phyloP scores from a whole-genome alignment of 2,888 invertebrate genomes.

The Mythimna pallens region DNA sequence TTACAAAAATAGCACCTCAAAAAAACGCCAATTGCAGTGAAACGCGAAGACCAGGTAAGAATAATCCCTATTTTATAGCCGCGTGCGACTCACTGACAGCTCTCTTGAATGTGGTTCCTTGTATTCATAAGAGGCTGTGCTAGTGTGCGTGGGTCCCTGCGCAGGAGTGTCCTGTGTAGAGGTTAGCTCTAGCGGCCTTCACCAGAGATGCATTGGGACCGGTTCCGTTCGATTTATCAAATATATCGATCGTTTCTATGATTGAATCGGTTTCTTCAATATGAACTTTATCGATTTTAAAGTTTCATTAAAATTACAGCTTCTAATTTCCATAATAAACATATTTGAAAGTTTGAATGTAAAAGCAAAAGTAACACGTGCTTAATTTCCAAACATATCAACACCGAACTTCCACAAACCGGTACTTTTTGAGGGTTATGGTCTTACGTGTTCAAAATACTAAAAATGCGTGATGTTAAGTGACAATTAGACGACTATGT shows the following conservation, averaged over 20 bases:
- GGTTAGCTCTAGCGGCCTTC: slow-evolving; percentile 88
- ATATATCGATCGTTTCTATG: slow-evolving; percentile 68
- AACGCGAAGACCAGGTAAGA: slow-evolving; percentile 79
- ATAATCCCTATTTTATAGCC: slow-evolving; percentile 71
- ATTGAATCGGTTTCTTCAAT: slow-evolving; percentile 41
- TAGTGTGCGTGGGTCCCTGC: slow-evolving; percentile 81
- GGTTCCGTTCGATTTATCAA: slow-evolving; percentile 81
- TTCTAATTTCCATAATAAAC: not conserved
- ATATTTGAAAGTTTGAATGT: slow-evolving; percentile 52
- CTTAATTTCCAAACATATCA: slow-evolving; percentile 55
- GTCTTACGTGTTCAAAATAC: slow-evolving; percentile 52
- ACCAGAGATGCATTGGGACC: slow-evolving; percentile 87
- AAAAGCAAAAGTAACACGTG: slow-evolving; percentile 65
- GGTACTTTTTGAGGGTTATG: slow-evolving; percentile 63
- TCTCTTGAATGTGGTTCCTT: slow-evolving; percentile 69
- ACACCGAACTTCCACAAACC: slow-evolving; percentile 54
- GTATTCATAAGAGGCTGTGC: slow-evolving; percentile 65
- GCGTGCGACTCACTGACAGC: slow-evolving; percentile 72
- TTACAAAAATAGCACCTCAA: slow-evolving; percentile 76
- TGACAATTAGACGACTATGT: slow-evolving; percentile 74
- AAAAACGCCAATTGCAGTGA: slow-evolving; percentile 80
- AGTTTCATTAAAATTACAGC: slow-evolving; percentile 1
- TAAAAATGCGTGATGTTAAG: slow-evolving; percentile 47
- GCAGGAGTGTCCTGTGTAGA: slow-evolving; percentile 84
- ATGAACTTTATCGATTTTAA: slow-evolving; percentile 3